Percentiles rank a stretch among this genome's conserved stretches.
phyloP scores from a whole-genome alignment of 2,797 vertebrate species.

The Spheniscus humboldti region DNA sequence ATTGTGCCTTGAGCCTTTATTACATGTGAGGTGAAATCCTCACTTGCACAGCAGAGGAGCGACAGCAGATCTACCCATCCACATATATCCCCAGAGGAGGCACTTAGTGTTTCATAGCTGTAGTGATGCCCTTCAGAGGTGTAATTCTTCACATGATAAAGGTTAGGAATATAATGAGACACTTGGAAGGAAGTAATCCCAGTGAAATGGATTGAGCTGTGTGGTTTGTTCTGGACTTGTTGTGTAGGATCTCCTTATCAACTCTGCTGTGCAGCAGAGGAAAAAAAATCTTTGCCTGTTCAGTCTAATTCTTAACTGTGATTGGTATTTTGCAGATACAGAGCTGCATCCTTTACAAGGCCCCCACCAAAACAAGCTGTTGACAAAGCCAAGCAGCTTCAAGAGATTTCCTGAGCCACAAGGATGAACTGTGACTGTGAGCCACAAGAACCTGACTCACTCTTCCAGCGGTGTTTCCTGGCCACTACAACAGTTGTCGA shows the following conservation, averaged over 20 bases:
- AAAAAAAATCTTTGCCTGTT: background rate
- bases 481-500: conserved; percentile 64
- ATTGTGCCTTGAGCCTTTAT: background rate
- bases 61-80: background rate
- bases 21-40: background rate
- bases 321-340: conserved; percentile 66
- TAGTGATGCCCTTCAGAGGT: background rate
- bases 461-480: conserved; percentile 80
- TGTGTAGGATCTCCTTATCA: background rate
- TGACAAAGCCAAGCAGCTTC: conserved; percentile 65
- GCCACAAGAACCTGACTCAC: conserved; percentile 60
- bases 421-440: conserved; percentile 77
- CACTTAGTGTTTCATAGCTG: background rate
- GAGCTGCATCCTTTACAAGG: conserved; percentile 62
- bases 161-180: background rate
- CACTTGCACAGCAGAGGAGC: background rate
- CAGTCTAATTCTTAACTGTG: background rate
- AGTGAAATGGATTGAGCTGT: background rate
- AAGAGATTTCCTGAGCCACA: conserved; percentile 68
- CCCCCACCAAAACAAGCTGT: conserved; percentile 9
- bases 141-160: background rate
- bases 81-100: background rate
- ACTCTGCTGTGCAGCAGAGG: background rate
- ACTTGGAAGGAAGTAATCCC: background rate
- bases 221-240: background rate